Evolutionary conservation across 2,113 vertebrate species (phyloP), one percentile per base, ranked within the genome.

Genomic region (Seriola rivoliana): DNA sequence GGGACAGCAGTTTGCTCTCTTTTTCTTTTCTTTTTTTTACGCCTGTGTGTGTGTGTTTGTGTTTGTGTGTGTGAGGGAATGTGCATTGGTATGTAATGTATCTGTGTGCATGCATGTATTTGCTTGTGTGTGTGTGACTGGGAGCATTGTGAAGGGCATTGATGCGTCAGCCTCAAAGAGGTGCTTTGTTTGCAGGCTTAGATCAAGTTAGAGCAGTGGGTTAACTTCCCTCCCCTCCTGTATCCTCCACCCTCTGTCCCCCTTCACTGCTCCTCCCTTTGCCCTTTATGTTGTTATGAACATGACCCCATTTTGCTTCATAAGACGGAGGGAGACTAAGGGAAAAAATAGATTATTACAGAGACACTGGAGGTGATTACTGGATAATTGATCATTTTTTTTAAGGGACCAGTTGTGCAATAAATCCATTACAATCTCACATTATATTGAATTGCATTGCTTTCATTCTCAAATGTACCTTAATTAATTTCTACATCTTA

Each of bases 131-230:
- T 72, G 50, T 81, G 13, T 88, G 82, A 88, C 60, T 85, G 71
- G 64, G 84, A 76, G 85, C 71, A 80, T 83, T 91, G 81, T 88
- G 83, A 90, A 90, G 82, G 85, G 75, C 82, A 87, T 59, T 85
- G 88, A 90, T 84, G 85, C 57, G 74, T 89, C 87, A 78, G 86
- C 85, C 87, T 93, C 85, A 91, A 91, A 92, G 86, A 84, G 74
- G 23, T 75, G 89, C 91, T 94, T 88, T 90, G 91, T 93, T 91
- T 85, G 71, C 87, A 85, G 74, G 71, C 84, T 85, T 70, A 85
- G 70, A 86, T 88, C 86, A 91, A 86, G 93, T 88, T 89, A 72
- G 73, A 67, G 81, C 63, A 65, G 78, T 81, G 76, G 77, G 79
- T 77, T 80, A 78, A 77, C 60, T 57, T 29, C 59, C 75, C 48